phyloP scores from a whole-genome alignment of 2,113 vertebrate genomes.

The Crotalus helleri region DNA sequence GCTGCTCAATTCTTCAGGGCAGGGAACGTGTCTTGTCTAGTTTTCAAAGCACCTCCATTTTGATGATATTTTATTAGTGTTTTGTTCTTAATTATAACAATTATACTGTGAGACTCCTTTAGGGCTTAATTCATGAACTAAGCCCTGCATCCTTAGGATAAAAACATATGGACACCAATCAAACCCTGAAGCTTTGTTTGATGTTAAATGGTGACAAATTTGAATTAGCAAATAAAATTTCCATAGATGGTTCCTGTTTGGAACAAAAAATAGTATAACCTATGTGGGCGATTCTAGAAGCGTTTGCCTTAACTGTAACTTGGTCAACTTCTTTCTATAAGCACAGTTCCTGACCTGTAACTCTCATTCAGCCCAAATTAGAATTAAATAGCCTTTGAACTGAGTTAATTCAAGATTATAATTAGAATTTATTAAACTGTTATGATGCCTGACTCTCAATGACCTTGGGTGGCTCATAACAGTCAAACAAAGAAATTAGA shows the following conservation, averaged over 20 bases:
- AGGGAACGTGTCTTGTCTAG: conserved; percentile 59
- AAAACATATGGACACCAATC: conserved; percentile 43
- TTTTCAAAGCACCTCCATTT: conserved; percentile 42
- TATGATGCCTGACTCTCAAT: neutral
- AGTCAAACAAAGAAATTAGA: neutral
- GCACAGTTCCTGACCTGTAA: neutral
- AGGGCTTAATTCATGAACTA: conserved; percentile 48
- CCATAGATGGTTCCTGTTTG: neutral
- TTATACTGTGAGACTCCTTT: conserved; percentile 60
- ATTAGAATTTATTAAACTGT: neutral
- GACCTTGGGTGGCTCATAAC: neutral
- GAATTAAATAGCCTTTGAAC: neutral
- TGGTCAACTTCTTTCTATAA: neutral
- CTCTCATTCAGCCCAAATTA: neutral
- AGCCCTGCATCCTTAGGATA: neutral
- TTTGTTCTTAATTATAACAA: conserved; percentile 63
- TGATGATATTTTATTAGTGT: conserved; percentile 57
- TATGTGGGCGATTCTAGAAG: neutral
- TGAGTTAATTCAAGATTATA: neutral
- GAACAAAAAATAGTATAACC: neutral
- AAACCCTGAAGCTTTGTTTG: conserved; percentile 63
- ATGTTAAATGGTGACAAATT: conserved; percentile 53
- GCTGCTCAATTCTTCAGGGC: conserved; percentile 49
- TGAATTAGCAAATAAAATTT: conserved; percentile 49
- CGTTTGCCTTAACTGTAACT: neutral